phyloP scores from a whole-genome alignment of 2,113 vertebrate species.

The Gadus macrocephalus region DNA sequence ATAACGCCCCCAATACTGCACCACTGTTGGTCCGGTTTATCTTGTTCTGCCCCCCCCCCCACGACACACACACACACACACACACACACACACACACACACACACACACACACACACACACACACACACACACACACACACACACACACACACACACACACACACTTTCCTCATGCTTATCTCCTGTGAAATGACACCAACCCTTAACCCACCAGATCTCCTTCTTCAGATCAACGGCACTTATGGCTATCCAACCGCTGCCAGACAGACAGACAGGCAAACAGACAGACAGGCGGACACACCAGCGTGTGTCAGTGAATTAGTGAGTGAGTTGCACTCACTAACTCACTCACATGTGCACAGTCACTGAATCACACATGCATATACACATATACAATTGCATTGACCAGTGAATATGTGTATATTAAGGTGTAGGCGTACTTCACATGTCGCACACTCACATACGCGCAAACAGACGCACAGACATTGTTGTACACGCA shows the following conservation, averaged over 20 bases:
- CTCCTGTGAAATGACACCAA: constrained; percentile 59
- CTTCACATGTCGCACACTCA: neutral
- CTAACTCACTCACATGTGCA: neutral
- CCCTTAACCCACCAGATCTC: constrained; percentile 53
- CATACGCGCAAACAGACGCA: neutral
- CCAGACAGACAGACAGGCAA: too few relatives aligned
- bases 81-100: neutral
- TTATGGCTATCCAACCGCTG: neutral
- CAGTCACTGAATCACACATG: neutral
- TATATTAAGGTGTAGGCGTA: neutral
- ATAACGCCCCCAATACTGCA: too few relatives aligned
- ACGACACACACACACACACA: constrained; percentile 50
- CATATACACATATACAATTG: too few relatives aligned
- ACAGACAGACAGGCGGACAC: too few relatives aligned
- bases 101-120: neutral
- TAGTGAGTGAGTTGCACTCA: too few relatives aligned
- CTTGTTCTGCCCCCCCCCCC: neutral
- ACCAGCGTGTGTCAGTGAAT: too few relatives aligned
- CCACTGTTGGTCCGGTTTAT: too few relatives aligned
- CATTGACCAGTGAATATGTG: neutral
- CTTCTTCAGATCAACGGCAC: constrained; percentile 20
- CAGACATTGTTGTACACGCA: neutral
- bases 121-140: constrained; percentile 44
- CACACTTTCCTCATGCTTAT: constrained; percentile 64
- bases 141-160: constrained; percentile 36